Conservation (phyloP, 1,140 invertebrate genomes). For the Atopsyche davidsoni region DNA sequence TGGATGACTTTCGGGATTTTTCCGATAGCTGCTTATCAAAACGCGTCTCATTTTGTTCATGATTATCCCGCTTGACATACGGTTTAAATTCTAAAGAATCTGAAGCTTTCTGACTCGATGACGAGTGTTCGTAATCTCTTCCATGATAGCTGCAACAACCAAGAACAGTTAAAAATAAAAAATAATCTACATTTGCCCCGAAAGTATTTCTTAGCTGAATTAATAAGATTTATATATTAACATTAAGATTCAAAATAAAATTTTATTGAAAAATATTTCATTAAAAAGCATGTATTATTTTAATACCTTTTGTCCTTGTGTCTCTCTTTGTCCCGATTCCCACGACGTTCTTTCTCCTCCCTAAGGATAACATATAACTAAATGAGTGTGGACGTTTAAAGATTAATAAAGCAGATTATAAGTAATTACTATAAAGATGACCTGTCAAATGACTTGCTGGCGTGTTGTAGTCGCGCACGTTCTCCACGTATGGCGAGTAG, state of each 20-base stretch:
- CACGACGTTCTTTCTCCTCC: constrained; percentile 32
- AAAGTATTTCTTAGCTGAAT: too few relatives aligned
- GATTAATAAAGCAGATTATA: background rate
- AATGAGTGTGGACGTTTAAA: background rate
- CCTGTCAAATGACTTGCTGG: background rate
- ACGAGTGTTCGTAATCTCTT: constrained; percentile 11
- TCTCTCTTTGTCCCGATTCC: constrained; percentile 34
- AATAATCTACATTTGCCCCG: constrained; percentile 2
- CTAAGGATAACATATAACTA: too few relatives aligned
- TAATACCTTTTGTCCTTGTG: constrained; percentile 35
- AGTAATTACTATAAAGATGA: background rate
- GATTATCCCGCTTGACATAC: constrained; percentile 33
- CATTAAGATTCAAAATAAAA: too few relatives aligned
- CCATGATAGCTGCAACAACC: constrained; percentile 12
- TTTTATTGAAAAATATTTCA: too few relatives aligned
- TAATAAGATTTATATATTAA: too few relatives aligned
- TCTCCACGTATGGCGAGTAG: constrained; percentile 19
- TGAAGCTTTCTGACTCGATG: constrained; percentile 1
- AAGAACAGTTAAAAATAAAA: constrained; percentile 6
- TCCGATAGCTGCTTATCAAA: constrained; percentile 31
- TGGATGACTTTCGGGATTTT: constrained; percentile 36
- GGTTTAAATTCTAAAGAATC: constrained; percentile 25
- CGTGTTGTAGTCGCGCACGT: background rate
- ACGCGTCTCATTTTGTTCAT: constrained; percentile 39
- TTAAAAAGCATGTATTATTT: too few relatives aligned